A percentile compares a stretch with the other conserved stretches of the same genome.
Evolutionary conservation across 2,888 invertebrate genomes (phyloP).

Genomic region (Scaptomyza tumidula): DNA sequence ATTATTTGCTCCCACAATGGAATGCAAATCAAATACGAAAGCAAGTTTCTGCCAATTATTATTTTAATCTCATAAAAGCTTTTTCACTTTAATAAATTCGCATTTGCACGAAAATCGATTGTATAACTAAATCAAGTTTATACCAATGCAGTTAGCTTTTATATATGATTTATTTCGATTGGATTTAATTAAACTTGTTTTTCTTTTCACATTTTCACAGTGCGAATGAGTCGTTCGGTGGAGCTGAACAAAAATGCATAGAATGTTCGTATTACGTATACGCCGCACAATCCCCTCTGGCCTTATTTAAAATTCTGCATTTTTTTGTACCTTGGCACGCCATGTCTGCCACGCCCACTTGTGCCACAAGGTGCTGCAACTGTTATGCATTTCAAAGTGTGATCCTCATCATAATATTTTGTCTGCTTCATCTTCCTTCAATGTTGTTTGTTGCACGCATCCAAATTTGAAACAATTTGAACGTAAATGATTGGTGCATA

Average conservation of each 20-base stretch:
- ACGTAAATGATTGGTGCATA: conserved; percentile 52
- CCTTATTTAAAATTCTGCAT: neutral
- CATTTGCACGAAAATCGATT: conserved; percentile 9
- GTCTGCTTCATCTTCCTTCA: neutral
- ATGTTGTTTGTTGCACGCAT: conserved; percentile 19
- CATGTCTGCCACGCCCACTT: neutral
- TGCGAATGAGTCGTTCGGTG: neutral
- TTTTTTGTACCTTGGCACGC: conserved; percentile 12
- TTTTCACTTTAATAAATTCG: neutral
- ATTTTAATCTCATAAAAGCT: neutral
- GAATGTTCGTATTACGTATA: conserved; percentile 32
- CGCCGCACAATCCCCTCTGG: neutral
- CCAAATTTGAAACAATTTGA: conserved; percentile 28
- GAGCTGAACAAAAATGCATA: conserved; percentile 19
- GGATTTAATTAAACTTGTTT: conserved; percentile 31
- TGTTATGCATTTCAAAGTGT: conserved; percentile 7
- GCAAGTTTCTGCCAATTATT: neutral
- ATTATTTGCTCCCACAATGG: neutral
- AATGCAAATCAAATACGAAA: neutral
- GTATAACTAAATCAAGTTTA: conserved; percentile 4
- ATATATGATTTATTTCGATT: conserved; percentile 11
- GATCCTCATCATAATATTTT: neutral
- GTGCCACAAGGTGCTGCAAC: conserved; percentile 6
- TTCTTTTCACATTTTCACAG: neutral
- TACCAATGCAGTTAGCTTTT: neutral